Evolutionary conservation across 2,797 vertebrate genomes (phyloP).

Genomic region (Tadarida brasiliensis): DNA sequence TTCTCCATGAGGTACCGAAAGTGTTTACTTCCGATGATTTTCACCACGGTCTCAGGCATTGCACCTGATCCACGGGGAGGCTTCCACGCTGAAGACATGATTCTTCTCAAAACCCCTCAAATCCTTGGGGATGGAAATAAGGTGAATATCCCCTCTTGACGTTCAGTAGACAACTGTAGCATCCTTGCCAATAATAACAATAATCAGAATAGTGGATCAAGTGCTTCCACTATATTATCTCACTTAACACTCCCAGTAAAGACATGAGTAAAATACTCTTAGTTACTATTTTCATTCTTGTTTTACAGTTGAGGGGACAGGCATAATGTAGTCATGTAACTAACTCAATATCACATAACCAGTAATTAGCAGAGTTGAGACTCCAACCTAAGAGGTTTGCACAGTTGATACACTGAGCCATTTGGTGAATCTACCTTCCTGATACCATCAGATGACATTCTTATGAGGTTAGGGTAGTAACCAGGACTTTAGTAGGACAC

Average conservation of each 20-base stretch:
- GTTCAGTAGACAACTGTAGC: neutral
- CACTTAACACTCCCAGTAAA: neutral
- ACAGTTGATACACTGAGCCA: neutral
- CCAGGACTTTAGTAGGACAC: neutral
- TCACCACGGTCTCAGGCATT: conserved; percentile 85
- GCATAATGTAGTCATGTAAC: neutral
- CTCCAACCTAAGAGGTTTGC: neutral
- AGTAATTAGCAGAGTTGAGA: neutral
- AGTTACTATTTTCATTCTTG: neutral
- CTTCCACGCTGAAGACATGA: conserved; percentile 78
- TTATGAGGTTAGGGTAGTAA: neutral
- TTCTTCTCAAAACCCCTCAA: conserved; percentile 14
- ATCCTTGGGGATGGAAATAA: neutral
- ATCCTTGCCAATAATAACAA: neutral
- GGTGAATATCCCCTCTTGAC: neutral
- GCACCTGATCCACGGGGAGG: conserved; percentile 44
- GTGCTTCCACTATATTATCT: neutral
- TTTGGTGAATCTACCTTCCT: neutral
- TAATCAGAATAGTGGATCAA: neutral
- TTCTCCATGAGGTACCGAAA: conserved; percentile 84
- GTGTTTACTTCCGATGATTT: conserved; percentile 88
- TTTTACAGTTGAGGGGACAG: neutral
- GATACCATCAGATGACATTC: neutral
- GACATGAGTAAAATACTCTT: neutral
- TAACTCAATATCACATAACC: neutral